Evolutionary conservation across 2,888 invertebrate genomes (phyloP).

Genomic region (Oegoconia quadripuncta): DNA sequence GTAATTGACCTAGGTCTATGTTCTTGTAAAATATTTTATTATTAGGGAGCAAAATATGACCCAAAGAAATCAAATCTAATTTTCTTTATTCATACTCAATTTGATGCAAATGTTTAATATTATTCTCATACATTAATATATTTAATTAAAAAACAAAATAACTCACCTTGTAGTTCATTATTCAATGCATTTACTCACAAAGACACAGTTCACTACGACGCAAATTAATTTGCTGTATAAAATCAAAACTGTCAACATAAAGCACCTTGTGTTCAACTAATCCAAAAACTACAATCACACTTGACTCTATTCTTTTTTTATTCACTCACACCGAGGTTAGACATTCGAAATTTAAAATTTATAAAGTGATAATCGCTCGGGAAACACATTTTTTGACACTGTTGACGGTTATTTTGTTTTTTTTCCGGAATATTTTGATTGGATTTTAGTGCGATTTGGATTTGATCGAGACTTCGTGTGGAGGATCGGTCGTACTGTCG

Average conservation of each 20-base stretch:
- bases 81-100: no score
- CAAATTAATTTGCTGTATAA: not conserved
- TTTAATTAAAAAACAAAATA: no score
- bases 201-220: conserved; percentile 20
- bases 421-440: conserved; percentile 33
- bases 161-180: not conserved
- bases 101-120: no score
- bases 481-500: conserved; percentile 21
- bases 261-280: not conserved
- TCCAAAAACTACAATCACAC: not conserved
- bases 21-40: no score
- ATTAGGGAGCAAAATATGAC: no score
- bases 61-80: no score
- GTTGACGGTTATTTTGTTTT: conserved; percentile 24
- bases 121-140: no score
- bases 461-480: conserved; percentile 29
- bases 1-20: no score
- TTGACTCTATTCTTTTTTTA: not conserved
- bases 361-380: conserved; percentile 27
- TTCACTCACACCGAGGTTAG: conserved; percentile 38
- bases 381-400: conserved; percentile 23
- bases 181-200: conserved; percentile 10
- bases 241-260: not conserved
- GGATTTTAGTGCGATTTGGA: conserved; percentile 20
- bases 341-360: conserved; percentile 45